These are phyloP conservation scores for Crotalus horridus DNA, from an alignment of 2,113 vertebrate genomes.

Conservation along the genomic window DNA sequence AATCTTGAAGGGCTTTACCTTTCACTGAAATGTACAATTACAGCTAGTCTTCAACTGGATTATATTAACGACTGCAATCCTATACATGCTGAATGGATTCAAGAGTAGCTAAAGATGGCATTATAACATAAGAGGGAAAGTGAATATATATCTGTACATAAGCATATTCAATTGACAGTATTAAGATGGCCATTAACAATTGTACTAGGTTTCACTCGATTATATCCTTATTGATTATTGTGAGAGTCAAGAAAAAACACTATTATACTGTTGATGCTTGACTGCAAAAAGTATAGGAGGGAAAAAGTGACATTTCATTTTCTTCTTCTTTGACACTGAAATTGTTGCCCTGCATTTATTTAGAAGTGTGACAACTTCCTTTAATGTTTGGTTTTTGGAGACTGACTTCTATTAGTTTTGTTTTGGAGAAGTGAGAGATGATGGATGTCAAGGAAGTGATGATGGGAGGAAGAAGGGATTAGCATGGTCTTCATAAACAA, in stretches of 20 bases:
- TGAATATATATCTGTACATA: not conserved
- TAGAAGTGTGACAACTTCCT: conserved; percentile 36
- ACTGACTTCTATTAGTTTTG: not conserved
- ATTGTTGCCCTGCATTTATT: conserved; percentile 38
- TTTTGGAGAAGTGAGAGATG: conserved; percentile 17
- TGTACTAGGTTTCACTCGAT: conserved; percentile 33
- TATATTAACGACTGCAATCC: not conserved
- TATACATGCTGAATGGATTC: not conserved
- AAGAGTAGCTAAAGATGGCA: not conserved
- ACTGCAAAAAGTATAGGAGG: conserved; percentile 7
- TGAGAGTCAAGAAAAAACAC: not conserved
- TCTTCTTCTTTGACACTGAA: conserved; percentile 5
- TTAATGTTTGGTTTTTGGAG: conserved; percentile 33
- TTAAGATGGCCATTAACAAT: conserved; percentile 45
- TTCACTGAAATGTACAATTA: not conserved
- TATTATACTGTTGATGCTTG: conserved; percentile 14
- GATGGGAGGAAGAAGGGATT: conserved; percentile 46
- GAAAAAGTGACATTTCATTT: conserved; percentile 44
- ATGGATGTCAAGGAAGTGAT: not conserved
- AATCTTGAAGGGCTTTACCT: not conserved
- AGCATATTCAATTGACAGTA: not conserved
- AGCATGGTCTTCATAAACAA: conserved; percentile 56
- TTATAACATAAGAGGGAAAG: not conserved
- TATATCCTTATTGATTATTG: conserved; percentile 35
- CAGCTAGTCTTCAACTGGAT: not conserved